These are phyloP conservation scores for Nothobranchius furzeri DNA, from an alignment of 2,113 vertebrate genomes.

Conservation along the genomic window DNA sequence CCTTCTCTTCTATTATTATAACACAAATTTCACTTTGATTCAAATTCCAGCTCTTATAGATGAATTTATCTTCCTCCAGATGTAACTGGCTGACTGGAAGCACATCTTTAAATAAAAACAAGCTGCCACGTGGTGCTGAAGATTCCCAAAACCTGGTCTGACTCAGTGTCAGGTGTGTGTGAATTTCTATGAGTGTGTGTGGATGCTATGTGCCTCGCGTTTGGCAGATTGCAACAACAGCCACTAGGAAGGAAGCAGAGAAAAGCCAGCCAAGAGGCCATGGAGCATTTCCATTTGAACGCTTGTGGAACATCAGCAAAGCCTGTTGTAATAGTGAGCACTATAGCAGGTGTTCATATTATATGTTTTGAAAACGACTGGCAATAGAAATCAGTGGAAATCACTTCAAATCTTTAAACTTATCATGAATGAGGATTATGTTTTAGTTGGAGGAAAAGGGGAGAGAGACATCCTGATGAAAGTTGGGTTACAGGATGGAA, in stretches of 20 bases:
- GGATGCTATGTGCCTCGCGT: conserved; percentile 27
- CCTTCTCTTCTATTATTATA: conserved; percentile 29
- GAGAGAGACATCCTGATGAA: conserved; percentile 34
- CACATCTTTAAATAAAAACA: conserved; percentile 49
- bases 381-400: conserved; percentile 35
- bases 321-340: conserved; percentile 66
- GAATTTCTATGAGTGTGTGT: conserved; percentile 5
- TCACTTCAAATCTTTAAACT: conserved; percentile 27
- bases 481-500: conserved; percentile 41
- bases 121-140: conserved; percentile 40
- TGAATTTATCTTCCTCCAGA: conserved; percentile 50
- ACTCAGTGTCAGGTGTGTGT: conserved; percentile 61
- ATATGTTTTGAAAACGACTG: conserved; percentile 46
- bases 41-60: conserved; percentile 52
- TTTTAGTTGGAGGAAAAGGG: conserved; percentile 43
- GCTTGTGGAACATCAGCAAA: conserved; percentile 56
- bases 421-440: conserved; percentile 40
- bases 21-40: conserved; percentile 52
- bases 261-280: conserved; percentile 56
- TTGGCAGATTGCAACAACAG: conserved; percentile 52
- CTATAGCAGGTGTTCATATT: conserved; percentile 61
- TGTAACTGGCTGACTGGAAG: conserved; percentile 68
- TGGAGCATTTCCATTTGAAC: conserved; percentile 60
- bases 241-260: conserved; percentile 61
- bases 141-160: conserved; percentile 55